phyloP scores from a whole-genome alignment of 2,888 invertebrate species.

The Ophioninae sp. region DNA sequence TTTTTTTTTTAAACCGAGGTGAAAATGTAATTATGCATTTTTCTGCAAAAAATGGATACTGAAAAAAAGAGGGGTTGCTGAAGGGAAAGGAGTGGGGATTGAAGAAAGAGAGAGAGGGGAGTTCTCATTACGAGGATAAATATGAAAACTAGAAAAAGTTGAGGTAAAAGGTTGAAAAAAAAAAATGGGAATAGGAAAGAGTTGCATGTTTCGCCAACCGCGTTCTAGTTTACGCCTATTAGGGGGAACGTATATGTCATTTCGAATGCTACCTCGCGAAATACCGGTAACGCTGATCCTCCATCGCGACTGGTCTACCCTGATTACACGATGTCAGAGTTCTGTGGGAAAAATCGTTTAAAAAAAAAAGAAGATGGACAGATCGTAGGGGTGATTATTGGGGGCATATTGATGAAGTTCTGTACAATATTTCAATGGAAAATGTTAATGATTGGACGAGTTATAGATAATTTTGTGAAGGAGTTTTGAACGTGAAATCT shows the following conservation, averaged over 20 bases:
- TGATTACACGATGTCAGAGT: too few species aligned
- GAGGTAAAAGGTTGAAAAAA: neutral
- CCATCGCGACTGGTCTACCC: neutral
- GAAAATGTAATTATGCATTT: slow-evolving; percentile 6
- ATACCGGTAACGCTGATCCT: slow-evolving; percentile 2
- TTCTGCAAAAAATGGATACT: slow-evolving; percentile 27
- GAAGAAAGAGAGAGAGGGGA: slow-evolving; percentile 2
- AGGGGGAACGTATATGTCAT: neutral
- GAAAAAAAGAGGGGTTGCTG: neutral
- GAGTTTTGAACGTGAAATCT: too few species aligned
- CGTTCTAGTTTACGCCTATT: slow-evolving; percentile 50
- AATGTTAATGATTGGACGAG: too few species aligned
- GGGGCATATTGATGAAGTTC: too few species aligned
- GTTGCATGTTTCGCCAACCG: slow-evolving; percentile 44
- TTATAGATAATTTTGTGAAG: too few species aligned
- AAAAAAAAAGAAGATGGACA: too few species aligned
- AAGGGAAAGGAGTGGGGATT: too few species aligned
- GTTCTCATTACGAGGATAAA: slow-evolving; percentile 55
- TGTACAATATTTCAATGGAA: too few species aligned
- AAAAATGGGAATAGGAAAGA: slow-evolving; percentile 25
- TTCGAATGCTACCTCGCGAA: neutral
- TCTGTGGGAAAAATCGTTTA: too few species aligned
- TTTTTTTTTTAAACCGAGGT: too few species aligned
- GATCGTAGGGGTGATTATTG: too few species aligned
- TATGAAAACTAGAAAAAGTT: slow-evolving; percentile 26